Base-by-base conservation (phyloP, 2,888 invertebrate species). In the Branchipolynoe longqiensis region DNA sequence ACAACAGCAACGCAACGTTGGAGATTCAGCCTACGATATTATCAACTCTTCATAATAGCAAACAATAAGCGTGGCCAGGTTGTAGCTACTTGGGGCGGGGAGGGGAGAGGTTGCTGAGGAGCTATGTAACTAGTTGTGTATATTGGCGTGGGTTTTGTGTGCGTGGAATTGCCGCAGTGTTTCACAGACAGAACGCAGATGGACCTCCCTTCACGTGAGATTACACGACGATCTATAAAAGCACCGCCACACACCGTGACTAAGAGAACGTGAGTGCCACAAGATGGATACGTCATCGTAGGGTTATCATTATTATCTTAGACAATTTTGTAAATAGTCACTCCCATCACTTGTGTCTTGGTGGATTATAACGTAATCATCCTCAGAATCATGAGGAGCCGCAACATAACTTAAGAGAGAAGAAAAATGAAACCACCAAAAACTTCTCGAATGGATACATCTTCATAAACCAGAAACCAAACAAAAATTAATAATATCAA, bases 281-380 rank as follows among this genome's bases (percentile, higher is more conserved):
- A 36, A 69, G 69, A 33, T 31, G 36, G 62, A 25, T 33, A 18
- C 28, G 31, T 78, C 78, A 78, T 78, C 54, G 48, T 54, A 78
- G 78, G 78, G 38, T 38, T 69, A 69, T 38, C 69, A 69, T 69
- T 69, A 69, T 6, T 69, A 33, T 69, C 69, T 69, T 1, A 69
- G 38, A 69, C 69, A 69, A 38, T 69, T 69, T 69, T 69, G 69
- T 69, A 69, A 69, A 69, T 69, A 69, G 69, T 69, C 69, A 69
- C 69, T 69, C 69, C 69, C 69, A 69, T 69, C 69, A 69, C 69
- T 69, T 69, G 69, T 69, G 69, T 69, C 69, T 69, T 69, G 69
- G 69, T 69, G 69, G 69, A 69, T 69, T 69, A 69, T 69, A 36
- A 36, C 33, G 12, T 69, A 62, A 28, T 36, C 25, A 33, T 69